Percentiles rank a stretch among this genome's conserved stretches.
phyloP scores from a whole-genome alignment of 2,888 invertebrate species.

The Ophion ventricosus region DNA sequence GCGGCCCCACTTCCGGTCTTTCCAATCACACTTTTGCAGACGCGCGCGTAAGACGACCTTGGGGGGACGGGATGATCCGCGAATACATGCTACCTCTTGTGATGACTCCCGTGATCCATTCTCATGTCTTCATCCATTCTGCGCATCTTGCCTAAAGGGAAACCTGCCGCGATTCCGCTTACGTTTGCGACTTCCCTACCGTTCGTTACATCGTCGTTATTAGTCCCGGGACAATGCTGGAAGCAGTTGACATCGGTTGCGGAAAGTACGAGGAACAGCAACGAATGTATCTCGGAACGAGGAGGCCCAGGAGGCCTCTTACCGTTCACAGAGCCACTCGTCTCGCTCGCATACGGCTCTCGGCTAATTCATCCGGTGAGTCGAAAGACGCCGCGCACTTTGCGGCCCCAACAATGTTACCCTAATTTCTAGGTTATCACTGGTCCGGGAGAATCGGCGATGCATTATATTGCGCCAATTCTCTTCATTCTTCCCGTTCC shows the following conservation, averaged over 20 bases:
- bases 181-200: not conserved
- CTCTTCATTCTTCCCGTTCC: not conserved
- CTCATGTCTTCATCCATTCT: not conserved
- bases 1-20: slow-evolving; percentile 38
- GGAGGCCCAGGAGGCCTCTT: slow-evolving; percentile 78
- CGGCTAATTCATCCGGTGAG: slow-evolving; percentile 78
- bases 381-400: slow-evolving; percentile 49
- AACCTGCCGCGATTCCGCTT: not conserved
- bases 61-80: slow-evolving; percentile 37
- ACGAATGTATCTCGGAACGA: slow-evolving; percentile 74
- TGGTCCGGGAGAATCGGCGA: not conserved
- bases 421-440: not conserved
- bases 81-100: not conserved
- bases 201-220: not conserved
- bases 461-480: not conserved
- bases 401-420: slow-evolving; percentile 2
- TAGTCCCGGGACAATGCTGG: slow-evolving; percentile 62
- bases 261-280: slow-evolving; percentile 41
- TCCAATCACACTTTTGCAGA: slow-evolving; percentile 14
- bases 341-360: slow-evolving; percentile 79
- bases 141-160: not conserved
- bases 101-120: not conserved
- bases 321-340: slow-evolving; percentile 80
- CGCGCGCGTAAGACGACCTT: not conserved
- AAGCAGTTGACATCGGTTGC: slow-evolving; percentile 35